Base-by-base conservation (phyloP, 2,888 invertebrate genomes). In the Stenoptilia bipunctidactyla region DNA sequence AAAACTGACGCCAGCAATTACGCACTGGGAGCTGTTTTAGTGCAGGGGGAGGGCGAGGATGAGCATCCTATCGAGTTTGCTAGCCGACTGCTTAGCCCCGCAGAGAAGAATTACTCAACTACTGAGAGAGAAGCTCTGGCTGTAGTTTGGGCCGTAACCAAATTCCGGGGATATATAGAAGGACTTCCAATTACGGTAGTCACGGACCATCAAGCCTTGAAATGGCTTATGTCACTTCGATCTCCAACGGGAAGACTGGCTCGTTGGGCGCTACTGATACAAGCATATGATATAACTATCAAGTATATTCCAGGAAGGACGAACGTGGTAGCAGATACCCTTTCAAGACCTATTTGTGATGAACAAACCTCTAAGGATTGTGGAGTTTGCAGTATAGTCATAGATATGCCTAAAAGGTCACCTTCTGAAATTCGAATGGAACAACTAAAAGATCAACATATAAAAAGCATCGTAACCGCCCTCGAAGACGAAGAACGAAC, bases 181-280 rank as follows among this genome's bases (percentile, higher is more conserved):
- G 40, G 47, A 2, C 8, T 8, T 1, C 15, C 33, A 8, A 34
- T 42, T 5, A 46, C 40, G 2, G 13, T 46, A 1, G 3, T 39
- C 15, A 46, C 40, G 1, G 45, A 46, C 10, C 43, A 46, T 33
- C 43, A 44, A 38, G 41, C 43, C 8, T 37, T 46, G 8, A 25
- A 36, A 13, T 46, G 42, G 44, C 38, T 46, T 12, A 39, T 66
- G 48, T 47, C 49, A 0, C 15, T 73, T 1, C 68, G 68, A 43
- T 53, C 69, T 6, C 61, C 66, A 1, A 53, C 60, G 4, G 69
- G 69, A 15, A 42, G 75, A 27, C 45, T 83, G 1, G 66, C 66
- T 0, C 41, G 73, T 14, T 80, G 75, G 77, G 61, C 62, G 0
- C 39, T 79, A 3, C 30, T 15, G 2, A 41, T 80, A 1, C 63